Conservation (phyloP, 2,888 invertebrate genomes). For the Dascillus cervinus region DNA sequence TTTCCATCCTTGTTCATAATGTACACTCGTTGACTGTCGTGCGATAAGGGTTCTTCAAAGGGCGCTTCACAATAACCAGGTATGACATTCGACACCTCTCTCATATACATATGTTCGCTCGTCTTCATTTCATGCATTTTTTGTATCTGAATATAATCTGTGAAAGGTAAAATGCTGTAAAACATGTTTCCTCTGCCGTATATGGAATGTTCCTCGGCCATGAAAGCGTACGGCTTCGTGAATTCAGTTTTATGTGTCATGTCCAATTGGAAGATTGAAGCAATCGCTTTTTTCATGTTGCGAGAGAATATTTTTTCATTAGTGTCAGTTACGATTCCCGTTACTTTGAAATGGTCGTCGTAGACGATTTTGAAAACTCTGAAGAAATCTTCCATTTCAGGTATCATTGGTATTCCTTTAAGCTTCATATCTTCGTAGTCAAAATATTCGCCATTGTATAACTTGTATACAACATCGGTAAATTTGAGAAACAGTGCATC, state of each 20-base stretch:
- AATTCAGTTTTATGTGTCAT: slow-evolving; percentile 23
- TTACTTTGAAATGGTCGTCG: slow-evolving; percentile 22
- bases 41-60: slow-evolving; percentile 27
- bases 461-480: slow-evolving; percentile 25
- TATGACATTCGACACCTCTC: slow-evolving; percentile 28
- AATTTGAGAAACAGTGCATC: slow-evolving; percentile 29
- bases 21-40: slow-evolving; percentile 25
- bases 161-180: slow-evolving; percentile 27
- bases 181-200: slow-evolving; percentile 31
- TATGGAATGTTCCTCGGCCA: slow-evolving; percentile 32
- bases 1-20: slow-evolving; percentile 19
- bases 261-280: slow-evolving; percentile 34
- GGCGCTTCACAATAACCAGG: slow-evolving; percentile 26
- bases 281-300: slow-evolving; percentile 38
- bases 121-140: slow-evolving; percentile 32
- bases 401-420: slow-evolving; percentile 13
- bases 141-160: slow-evolving; percentile 24
- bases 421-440: slow-evolving; percentile 5
- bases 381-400: slow-evolving; percentile 14
- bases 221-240: slow-evolving; percentile 23
- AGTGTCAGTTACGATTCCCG: slow-evolving; percentile 25
- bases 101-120: slow-evolving; percentile 33
- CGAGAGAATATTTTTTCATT: slow-evolving; percentile 31
- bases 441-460: slow-evolving; percentile 30
- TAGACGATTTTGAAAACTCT: slow-evolving; percentile 19